Conservation (phyloP, 2,113 vertebrate genomes). For the Semnopithecus entellus region DNA sequence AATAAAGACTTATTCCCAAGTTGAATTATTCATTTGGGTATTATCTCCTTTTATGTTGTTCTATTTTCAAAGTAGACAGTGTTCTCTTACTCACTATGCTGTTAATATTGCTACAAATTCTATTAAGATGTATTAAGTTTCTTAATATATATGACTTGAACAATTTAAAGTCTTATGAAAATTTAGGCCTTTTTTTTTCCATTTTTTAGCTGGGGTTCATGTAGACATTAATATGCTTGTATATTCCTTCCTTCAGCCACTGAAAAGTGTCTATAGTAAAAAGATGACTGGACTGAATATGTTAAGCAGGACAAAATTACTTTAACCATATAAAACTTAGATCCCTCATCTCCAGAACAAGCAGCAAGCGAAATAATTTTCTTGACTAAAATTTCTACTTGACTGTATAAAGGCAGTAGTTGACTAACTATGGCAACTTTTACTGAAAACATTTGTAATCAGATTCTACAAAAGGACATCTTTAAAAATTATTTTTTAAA, state of each 20-base stretch:
- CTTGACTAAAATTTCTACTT: conserved; percentile 49
- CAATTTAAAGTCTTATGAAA: not conserved
- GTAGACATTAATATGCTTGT: not conserved
- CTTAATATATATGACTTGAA: not conserved
- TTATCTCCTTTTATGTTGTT: not conserved
- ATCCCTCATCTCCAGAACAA: not conserved
- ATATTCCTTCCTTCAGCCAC: not conserved
- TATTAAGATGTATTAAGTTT: not conserved
- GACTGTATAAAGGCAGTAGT: conserved; percentile 53
- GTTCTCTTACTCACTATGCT: not conserved
- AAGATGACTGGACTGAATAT: not conserved
- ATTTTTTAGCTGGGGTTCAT: not conserved
- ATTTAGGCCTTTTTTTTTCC: not conserved
- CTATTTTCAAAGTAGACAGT: not conserved
- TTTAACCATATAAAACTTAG: not conserved
- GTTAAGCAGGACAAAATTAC: not conserved
- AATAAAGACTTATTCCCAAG: not conserved
- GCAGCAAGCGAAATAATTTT: conserved; percentile 50
- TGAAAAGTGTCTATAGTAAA: not conserved
- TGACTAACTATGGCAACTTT: not conserved
- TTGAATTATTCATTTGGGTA: not conserved
- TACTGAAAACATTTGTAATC: not conserved
- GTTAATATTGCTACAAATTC: not conserved
- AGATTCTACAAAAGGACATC: conserved; percentile 61
- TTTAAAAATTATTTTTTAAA: conserved; percentile 53